phyloP scores from a whole-genome alignment of 1,140 invertebrate genomes.

The Aculops lycopersici region DNA sequence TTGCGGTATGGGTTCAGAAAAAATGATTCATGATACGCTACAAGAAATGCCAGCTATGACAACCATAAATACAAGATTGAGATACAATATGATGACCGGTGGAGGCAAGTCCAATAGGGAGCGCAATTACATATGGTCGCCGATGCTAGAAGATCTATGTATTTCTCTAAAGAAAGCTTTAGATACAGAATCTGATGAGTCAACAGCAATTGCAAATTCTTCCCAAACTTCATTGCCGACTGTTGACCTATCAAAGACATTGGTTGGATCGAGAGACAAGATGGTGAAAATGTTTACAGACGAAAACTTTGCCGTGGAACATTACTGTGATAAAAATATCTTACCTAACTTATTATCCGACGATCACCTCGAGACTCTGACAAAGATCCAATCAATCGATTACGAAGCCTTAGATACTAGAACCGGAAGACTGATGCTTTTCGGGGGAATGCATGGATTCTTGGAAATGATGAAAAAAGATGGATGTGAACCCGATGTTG shows the following conservation, averaged over 20 bases:
- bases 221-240: too few relatives aligned
- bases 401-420: slow-evolving; percentile 1
- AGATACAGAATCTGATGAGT: background rate
- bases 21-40: background rate
- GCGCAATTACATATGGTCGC: background rate
- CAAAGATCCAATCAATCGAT: slow-evolving; percentile 5
- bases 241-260: too few relatives aligned
- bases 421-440: slow-evolving; percentile 24
- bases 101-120: background rate
- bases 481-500: slow-evolving; percentile 32
- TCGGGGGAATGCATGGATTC: slow-evolving; percentile 41
- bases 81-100: background rate
- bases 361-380: background rate
- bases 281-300: too few relatives aligned
- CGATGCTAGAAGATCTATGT: background rate
- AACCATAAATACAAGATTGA: background rate
- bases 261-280: too few relatives aligned
- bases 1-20: slow-evolving; percentile 29
- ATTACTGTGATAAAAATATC: too few relatives aligned
- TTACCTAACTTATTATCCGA: background rate
- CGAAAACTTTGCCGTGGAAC: too few relatives aligned
- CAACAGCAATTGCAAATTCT: too few relatives aligned
- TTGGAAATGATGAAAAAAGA: slow-evolving; percentile 31
- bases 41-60: background rate
- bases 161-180: background rate